phyloP scores from a whole-genome alignment of 2,888 invertebrate genomes.

The Odontomyia ornata region DNA sequence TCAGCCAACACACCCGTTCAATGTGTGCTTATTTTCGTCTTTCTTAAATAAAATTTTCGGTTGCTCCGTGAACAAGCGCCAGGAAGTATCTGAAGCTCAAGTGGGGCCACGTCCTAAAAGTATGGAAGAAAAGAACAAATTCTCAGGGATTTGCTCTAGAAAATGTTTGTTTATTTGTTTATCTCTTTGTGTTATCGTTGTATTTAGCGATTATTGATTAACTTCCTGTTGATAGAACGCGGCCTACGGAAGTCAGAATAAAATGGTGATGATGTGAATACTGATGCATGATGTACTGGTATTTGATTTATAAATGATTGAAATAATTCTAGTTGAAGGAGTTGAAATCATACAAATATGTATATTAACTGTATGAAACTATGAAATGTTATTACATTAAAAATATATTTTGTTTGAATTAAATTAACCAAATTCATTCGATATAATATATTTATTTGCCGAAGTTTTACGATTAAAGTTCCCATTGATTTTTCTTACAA shows the following conservation, averaged over 20 bases:
- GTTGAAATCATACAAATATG: too few relatives aligned
- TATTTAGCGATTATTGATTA: conserved; percentile 51
- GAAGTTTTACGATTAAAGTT: too few relatives aligned
- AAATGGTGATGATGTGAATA: not conserved
- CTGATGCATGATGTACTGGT: not conserved
- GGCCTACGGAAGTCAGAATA: conserved; percentile 23
- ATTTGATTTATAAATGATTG: too few relatives aligned
- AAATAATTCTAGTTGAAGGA: too few relatives aligned
- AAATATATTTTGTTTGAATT: too few relatives aligned
- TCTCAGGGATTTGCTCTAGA: conserved; percentile 12
- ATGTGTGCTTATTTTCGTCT: conserved; percentile 12
- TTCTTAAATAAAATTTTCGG: conserved; percentile 15
- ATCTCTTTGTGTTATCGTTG: conserved; percentile 50
- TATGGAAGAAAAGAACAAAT: not conserved
- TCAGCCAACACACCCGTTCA: not conserved
- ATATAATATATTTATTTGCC: too few relatives aligned
- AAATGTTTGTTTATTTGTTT: conserved; percentile 48
- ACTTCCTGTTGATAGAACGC: conserved; percentile 35
- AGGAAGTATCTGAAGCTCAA: conserved; percentile 21
- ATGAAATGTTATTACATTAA: too few relatives aligned
- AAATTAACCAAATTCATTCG: too few relatives aligned
- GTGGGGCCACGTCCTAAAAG: conserved; percentile 5
- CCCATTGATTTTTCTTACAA: too few relatives aligned
- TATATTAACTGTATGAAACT: too few relatives aligned
- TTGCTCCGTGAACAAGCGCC: not conserved